These are phyloP conservation scores for Diadumene lineata DNA, from an alignment of 92 coral and sea anemone species.

Conservation along the genomic window DNA sequence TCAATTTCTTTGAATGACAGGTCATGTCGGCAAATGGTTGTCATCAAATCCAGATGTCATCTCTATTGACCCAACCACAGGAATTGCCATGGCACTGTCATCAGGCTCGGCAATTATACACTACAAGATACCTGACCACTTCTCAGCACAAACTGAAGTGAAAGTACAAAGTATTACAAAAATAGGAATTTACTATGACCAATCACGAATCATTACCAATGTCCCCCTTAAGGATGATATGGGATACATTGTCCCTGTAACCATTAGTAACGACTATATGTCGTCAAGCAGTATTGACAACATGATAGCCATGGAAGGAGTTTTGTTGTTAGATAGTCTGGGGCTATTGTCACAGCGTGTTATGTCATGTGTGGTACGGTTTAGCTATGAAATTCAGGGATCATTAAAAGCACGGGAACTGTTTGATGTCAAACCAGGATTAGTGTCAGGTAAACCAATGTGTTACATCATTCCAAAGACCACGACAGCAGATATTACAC, in stretches of 20 bases:
- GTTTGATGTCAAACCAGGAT: slow-evolving; percentile 79
- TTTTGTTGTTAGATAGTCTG: slow-evolving; percentile 60
- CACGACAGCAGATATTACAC: slow-evolving; percentile 25
- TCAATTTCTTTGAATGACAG: slow-evolving; percentile 17
- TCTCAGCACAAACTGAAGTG: slow-evolving; percentile 89
- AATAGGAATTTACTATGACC: slow-evolving; percentile 49
- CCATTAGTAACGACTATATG: slow-evolving; percentile 55
- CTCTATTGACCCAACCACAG: slow-evolving; percentile 71
- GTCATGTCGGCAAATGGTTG: slow-evolving; percentile 87
- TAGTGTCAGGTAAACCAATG: slow-evolving; percentile 54
- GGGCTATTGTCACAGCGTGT: slow-evolving; percentile 49
- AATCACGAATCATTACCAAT: slow-evolving; percentile 49
- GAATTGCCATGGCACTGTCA: slow-evolving; percentile 81
- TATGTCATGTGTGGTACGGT: slow-evolving; percentile 56
- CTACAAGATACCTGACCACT: slow-evolving; percentile 73
- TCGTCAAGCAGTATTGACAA: slow-evolving; percentile 40
- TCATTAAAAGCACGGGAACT: slow-evolving; percentile 55
- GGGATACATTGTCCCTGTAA: slow-evolving; percentile 67
- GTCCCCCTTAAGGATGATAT: slow-evolving; percentile 54
- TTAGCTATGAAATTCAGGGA: slow-evolving; percentile 47
- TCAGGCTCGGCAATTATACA: slow-evolving; percentile 80
- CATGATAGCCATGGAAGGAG: slow-evolving; percentile 48
- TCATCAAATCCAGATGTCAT: slow-evolving; percentile 81
- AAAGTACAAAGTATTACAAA: slow-evolving; percentile 72
- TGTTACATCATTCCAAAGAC: slow-evolving; percentile 75